These are phyloP conservation scores for Smutsia temminckii DNA, from an alignment of 2,797 vertebrate genomes.

Conservation along the genomic window DNA sequence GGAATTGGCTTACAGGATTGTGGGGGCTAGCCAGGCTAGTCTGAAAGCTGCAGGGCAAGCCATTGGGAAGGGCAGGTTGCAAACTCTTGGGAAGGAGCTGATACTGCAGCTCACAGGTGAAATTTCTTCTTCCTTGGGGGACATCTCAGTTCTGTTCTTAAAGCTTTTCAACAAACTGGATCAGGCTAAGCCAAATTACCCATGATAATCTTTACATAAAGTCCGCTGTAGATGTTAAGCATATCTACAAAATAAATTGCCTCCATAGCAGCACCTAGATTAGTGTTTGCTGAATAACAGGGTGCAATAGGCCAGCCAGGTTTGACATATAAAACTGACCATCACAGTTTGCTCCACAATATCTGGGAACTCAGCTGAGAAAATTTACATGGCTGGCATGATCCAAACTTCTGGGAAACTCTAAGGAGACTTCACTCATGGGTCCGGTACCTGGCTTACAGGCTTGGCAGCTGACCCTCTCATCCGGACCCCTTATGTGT, in stretches of 20 bases:
- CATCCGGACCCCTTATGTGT: not conserved
- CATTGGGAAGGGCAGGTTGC: not conserved
- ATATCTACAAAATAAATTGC: not conserved
- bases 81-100: not conserved
- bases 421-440: not conserved
- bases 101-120: not conserved
- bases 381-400: not conserved
- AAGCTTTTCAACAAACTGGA: not conserved
- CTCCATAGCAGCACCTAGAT: not conserved
- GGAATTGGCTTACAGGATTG: not conserved
- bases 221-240: not conserved
- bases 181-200: not conserved
- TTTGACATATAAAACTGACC: not conserved
- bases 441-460: not conserved
- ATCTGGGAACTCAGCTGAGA: not conserved
- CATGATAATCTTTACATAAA: not conserved
- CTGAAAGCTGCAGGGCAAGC: not conserved
- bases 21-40: not conserved
- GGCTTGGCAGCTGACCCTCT: not conserved
- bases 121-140: slow-evolving; percentile 2
- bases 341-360: not conserved
- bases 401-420: not conserved
- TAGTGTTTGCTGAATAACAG: not conserved
- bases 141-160: not conserved
- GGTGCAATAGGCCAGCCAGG: not conserved